Percentiles rank a stretch among this genome's conserved stretches.
phyloP scores from a whole-genome alignment of 2,113 vertebrate species.

The Neolamprologus sp. region DNA sequence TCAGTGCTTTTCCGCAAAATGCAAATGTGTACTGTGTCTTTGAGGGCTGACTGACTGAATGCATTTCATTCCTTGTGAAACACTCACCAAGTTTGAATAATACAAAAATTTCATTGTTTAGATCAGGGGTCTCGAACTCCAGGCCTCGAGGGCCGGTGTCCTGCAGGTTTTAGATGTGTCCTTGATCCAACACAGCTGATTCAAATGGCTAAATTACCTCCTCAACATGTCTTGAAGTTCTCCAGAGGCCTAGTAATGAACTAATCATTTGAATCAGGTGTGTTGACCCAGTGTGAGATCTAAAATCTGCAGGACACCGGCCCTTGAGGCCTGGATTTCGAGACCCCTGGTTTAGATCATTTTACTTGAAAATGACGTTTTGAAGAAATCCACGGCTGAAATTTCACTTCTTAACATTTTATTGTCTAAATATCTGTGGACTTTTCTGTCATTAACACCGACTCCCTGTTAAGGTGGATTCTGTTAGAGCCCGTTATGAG shows the following conservation, averaged over 20 bases:
- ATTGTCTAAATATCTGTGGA: neutral
- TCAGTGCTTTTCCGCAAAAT: neutral
- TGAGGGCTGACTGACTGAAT: neutral
- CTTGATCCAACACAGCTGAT: neutral
- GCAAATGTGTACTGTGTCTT: neutral
- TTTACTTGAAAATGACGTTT: neutral
- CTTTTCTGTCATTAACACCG: fast-evolving
- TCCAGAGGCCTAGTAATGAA: neutral
- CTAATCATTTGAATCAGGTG: neutral
- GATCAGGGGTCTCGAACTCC: neutral
- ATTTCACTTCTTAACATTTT: neutral
- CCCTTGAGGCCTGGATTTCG: neutral
- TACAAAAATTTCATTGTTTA: neutral
- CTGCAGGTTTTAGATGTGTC: neutral
- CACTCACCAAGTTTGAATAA: neutral
- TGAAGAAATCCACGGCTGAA: neutral
- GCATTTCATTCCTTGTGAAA: neutral
- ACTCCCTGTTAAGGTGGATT: neutral
- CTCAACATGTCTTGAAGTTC: neutral
- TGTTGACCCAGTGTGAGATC: neutral
- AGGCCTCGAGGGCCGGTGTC: neutral
- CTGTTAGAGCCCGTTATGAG: neutral
- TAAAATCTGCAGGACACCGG: neutral
- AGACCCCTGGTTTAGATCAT: neutral
- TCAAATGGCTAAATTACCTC: neutral